Conservation (phyloP, 2,888 invertebrate genomes). For the Tubulanus polymorphus region DNA sequence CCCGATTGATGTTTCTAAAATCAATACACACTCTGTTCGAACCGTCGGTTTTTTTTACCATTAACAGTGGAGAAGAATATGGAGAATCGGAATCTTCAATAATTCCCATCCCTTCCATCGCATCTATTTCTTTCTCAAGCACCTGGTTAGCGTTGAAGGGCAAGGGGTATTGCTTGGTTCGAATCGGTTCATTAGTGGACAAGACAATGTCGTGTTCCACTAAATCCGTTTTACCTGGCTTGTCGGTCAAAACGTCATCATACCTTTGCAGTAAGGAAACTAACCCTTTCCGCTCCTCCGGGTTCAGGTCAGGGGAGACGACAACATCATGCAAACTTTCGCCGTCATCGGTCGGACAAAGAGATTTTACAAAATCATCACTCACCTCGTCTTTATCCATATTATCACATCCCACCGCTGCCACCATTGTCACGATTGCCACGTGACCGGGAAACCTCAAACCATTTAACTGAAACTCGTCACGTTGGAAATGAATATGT, state of each 20-base stretch:
- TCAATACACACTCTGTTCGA: constrained; percentile 24
- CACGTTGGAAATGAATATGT: too few relatives aligned
- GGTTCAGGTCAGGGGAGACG: too few relatives aligned
- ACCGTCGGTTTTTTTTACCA: constrained; percentile 21
- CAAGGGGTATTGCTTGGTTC: constrained; percentile 11
- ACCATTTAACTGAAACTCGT: too few relatives aligned
- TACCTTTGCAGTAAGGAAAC: too few relatives aligned
- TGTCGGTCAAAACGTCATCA: neutral
- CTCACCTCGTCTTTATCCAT: too few relatives aligned
- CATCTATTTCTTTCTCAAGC: constrained; percentile 16
- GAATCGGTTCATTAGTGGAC: constrained; percentile 4
- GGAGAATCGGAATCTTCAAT: constrained; percentile 21
- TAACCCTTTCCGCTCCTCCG: too few relatives aligned
- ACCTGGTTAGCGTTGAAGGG: constrained; percentile 14
- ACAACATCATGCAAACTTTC: too few relatives aligned
- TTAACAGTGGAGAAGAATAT: constrained; percentile 21
- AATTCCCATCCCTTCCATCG: constrained; percentile 20
- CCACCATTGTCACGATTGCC: too few relatives aligned
- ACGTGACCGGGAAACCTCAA: too few relatives aligned
- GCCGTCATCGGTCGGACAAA: too few relatives aligned
- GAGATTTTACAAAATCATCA: too few relatives aligned
- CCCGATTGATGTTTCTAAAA: constrained; percentile 19
- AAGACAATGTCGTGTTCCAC: constrained; percentile 9
- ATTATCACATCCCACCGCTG: too few relatives aligned
- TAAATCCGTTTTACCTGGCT: constrained; percentile 4